Conservation (phyloP, 2,888 invertebrate species). For the Dendrolimus pini region DNA sequence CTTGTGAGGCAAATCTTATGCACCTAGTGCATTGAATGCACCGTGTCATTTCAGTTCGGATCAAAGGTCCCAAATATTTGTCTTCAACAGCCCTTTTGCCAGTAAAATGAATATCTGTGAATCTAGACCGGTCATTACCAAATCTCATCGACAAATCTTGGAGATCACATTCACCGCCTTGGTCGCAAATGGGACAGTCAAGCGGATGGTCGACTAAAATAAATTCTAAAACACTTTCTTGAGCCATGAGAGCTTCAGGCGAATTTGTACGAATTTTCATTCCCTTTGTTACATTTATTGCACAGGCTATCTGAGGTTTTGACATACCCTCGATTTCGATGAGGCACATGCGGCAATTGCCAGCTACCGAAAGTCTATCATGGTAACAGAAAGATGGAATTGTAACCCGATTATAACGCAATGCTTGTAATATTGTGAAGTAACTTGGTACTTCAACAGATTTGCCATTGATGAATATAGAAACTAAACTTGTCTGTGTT, state of each 20-base stretch:
- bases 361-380: slow-evolving; percentile 97
- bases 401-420: slow-evolving; percentile 37
- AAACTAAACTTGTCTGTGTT: slow-evolving; percentile 38
- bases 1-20: slow-evolving; percentile 97
- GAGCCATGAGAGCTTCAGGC: slow-evolving; percentile 82
- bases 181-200: slow-evolving; percentile 99
- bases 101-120: slow-evolving; percentile 90
- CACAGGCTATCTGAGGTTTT: slow-evolving; percentile 98
- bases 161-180: slow-evolving; percentile 94
- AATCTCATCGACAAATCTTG: slow-evolving; percentile 99
- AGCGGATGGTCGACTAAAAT: slow-evolving; percentile 97
- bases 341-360: slow-evolving; percentile 99
- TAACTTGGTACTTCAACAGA: slow-evolving; percentile 93
- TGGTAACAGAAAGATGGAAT: slow-evolving; percentile 98
- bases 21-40: slow-evolving; percentile 99
- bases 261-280: slow-evolving; percentile 98
- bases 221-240: slow-evolving; percentile 95
- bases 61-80: slow-evolving; percentile 96
- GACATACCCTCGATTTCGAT: slow-evolving; percentile 97
- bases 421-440: slow-evolving; percentile 90
- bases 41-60: slow-evolving; percentile 98
- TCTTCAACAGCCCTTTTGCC: slow-evolving; percentile 98
- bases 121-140: slow-evolving; percentile 94
- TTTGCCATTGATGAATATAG: slow-evolving; percentile 96
- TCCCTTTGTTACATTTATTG: slow-evolving; percentile 97